Conservation (phyloP, 1,140 invertebrate genomes). For the Asbolus verrucosus region DNA sequence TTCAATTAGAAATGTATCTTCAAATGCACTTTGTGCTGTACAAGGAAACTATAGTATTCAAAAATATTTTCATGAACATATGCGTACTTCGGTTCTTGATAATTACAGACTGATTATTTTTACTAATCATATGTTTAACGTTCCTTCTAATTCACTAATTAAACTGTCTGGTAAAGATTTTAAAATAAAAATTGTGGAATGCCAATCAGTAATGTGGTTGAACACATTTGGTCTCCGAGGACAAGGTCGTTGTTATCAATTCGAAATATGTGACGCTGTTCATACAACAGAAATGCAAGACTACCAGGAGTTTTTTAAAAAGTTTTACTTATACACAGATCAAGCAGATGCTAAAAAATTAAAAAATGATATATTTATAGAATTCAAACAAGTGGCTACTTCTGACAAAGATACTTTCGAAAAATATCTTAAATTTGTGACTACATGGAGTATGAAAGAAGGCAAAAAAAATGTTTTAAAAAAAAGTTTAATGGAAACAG, state of each 20-base stretch:
- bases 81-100: no score
- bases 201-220: no score
- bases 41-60: constrained; percentile 1
- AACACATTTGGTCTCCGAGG: background rate
- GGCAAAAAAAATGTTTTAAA: constrained; percentile 1
- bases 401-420: background rate
- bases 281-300: background rate
- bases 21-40: background rate
- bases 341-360: background rate
- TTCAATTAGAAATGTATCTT: background rate
- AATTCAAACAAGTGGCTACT: background rate
- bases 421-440: background rate
- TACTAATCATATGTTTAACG: no score
- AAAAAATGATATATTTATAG: background rate
- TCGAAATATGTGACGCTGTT: background rate
- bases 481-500: background rate
- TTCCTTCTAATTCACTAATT: no score
- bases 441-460: background rate
- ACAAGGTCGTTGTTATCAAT: background rate
- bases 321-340: background rate
- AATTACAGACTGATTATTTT: no score
- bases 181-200: no score
- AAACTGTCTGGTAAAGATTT: background rate
- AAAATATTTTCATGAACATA: background rate
- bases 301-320: background rate